These are phyloP conservation scores for Cephus rjabovi DNA, from an alignment of 2,888 invertebrate species.

Conservation along the genomic window DNA sequence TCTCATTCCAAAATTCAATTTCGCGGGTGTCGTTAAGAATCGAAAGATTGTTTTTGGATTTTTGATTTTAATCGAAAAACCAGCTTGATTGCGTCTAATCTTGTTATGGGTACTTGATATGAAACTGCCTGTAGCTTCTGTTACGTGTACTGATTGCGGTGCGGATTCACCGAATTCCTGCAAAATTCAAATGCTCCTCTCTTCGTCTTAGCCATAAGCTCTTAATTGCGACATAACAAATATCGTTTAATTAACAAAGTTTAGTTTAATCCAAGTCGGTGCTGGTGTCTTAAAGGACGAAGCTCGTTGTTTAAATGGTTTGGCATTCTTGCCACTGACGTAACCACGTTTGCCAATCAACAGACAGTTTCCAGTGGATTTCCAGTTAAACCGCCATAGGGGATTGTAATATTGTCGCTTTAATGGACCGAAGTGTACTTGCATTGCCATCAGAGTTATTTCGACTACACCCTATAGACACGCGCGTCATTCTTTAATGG, in stretches of 20 bases:
- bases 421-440: not conserved
- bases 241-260: conserved; percentile 20
- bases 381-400: not conserved
- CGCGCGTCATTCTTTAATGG: not conserved
- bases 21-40: not conserved
- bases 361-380: conserved; percentile 4
- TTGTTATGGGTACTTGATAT: not conserved
- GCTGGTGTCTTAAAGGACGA: conserved; percentile 13
- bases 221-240: conserved; percentile 9
- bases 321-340: not conserved
- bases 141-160: not conserved
- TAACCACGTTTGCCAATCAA: conserved; percentile 21
- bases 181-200: not conserved
- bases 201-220: not conserved
- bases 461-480: not conserved
- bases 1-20: not conserved
- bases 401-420: not conserved
- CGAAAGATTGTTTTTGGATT: not conserved
- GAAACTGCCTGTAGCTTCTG: not conserved
- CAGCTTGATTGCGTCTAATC: not conserved
- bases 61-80: not conserved
- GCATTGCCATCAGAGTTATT: not conserved
- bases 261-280: conserved; percentile 4
- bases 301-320: not conserved
- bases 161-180: not conserved